Evolutionary conservation across 1,140 invertebrate species (phyloP), one percentile per base, ranked within the genome.

Genomic region (Fopius arisanus): DNA sequence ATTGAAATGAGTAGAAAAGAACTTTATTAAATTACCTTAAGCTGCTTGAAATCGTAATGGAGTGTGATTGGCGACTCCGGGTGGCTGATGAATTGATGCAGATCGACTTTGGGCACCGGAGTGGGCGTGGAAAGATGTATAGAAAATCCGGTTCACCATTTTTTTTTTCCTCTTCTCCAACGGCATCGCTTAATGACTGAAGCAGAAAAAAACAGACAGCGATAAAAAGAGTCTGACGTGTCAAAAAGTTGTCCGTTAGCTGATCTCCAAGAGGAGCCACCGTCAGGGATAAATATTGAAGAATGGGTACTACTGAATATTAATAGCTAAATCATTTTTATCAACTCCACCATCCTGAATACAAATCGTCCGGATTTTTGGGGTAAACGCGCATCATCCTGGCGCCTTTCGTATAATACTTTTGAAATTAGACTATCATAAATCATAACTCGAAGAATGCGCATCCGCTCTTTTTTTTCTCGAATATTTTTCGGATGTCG

Each of bases 11-110:
- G 23, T 23, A 26, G 29, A 37, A 29, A 70, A 70, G 62, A 62
- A 70, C 26, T 59, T 65, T 65, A 65, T 31, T 31, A 33, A 19
- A 31, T 65, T 65, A 65, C n/a, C 26, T 65, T 65, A 33, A 62
- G 54, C 54, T 62, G 54, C 21, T 14, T 62, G 21, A 28, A 65
- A 65, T 65, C 10, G 29, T 16, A 65, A 65, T 65, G 62, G 29
- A 65, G 62, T 65, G 29, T 65, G 62, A 65, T 65, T 65, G 26
- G 62, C 33, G 28, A 65, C 62, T 65, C 29, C 62, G 29, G 29
- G 62, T 31, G 62, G 28, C 16, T 65, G 62, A 65, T 65, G 62
- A 65, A 65, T 65, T 65, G 62, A 65, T 65, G 62, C 62, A 65
- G 62, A 65, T 31, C 62, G 54, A 59, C 54, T 9, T 59, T 59